These are phyloP conservation scores for Florisuga fusca DNA, from an alignment of 2,797 vertebrate species.

Conservation along the genomic window DNA sequence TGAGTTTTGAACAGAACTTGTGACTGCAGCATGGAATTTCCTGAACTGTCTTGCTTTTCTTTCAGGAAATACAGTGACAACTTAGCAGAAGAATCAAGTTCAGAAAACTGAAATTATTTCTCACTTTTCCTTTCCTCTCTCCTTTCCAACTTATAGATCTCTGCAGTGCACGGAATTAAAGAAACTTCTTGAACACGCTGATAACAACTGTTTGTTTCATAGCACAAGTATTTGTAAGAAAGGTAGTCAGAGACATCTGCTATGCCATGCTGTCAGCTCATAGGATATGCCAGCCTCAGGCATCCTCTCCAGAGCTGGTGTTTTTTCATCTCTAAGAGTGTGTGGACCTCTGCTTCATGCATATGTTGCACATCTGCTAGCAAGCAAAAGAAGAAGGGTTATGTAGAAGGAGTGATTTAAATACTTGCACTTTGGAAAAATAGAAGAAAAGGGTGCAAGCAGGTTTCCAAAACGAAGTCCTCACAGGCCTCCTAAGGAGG, in stretches of 20 bases:
- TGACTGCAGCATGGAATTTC: not conserved
- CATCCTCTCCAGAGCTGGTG: not conserved
- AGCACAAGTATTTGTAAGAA: not conserved
- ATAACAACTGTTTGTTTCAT: not conserved
- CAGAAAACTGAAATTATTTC: not conserved
- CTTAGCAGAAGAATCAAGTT: not conserved
- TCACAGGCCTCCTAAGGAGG: not conserved
- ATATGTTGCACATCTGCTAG: not conserved
- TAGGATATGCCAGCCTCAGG: not conserved
- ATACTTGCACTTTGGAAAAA: not conserved
- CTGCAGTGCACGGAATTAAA: not conserved
- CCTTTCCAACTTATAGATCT: not conserved
- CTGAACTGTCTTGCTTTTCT: not conserved
- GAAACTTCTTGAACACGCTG: not conserved
- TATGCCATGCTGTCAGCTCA: not conserved
- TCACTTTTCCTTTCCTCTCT: not conserved
- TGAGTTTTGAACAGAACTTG: not conserved
- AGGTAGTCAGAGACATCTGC: not conserved
- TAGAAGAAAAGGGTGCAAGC: not conserved
- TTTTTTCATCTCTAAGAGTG: not conserved
- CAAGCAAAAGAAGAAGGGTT: not conserved
- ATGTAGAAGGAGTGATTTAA: not conserved
- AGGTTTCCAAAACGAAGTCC: not conserved
- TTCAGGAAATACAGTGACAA: not conserved
- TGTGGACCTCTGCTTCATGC: not conserved